A percentile compares a stretch with the other conserved stretches of the same genome.
Evolutionary conservation across 2,888 invertebrate genomes (phyloP).

Genomic region (Nomada fucata): DNA sequence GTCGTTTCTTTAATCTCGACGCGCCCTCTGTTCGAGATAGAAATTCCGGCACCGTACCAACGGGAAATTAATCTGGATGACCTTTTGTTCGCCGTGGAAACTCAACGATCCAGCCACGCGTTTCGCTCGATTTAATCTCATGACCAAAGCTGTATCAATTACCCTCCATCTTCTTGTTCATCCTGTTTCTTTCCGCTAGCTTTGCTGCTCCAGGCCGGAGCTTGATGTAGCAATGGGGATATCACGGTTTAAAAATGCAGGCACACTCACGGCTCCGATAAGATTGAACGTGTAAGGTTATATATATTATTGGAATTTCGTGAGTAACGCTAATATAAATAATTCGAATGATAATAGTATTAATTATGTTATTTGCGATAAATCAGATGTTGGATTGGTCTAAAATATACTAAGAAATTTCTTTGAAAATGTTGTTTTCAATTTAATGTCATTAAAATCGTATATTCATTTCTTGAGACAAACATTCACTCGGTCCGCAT

Average conservation of each 20-base stretch:
- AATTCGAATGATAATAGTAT: no score
- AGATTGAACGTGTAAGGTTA: constrained; percentile 13
- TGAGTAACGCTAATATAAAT: no score
- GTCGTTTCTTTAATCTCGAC: constrained; percentile 6
- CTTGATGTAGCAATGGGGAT: constrained; percentile 32
- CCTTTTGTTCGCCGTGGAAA: constrained; percentile 67
- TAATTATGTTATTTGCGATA: no score
- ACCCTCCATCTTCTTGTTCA: constrained; percentile 55
- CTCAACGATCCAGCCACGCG: constrained; percentile 37
- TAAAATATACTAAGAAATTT: no score
- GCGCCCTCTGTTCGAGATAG: not conserved
- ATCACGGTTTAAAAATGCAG: constrained; percentile 57
- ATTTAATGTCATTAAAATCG: no score
- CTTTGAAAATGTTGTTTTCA: no score
- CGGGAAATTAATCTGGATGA: constrained; percentile 74
- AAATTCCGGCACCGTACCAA: constrained; percentile 49
- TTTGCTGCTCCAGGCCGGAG: not conserved
- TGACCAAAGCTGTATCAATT: constrained; percentile 74
- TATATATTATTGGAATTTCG: no score
- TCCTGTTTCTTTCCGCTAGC: constrained; percentile 27
- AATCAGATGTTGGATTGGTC: no score
- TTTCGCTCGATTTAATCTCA: constrained; percentile 75
- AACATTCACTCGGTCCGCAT: no score
- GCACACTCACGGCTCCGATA: not conserved
- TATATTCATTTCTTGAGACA: no score